These are phyloP conservation scores for Drosophila mauritiana DNA, from an alignment of 1,140 invertebrate species.

Conservation along the genomic window DNA sequence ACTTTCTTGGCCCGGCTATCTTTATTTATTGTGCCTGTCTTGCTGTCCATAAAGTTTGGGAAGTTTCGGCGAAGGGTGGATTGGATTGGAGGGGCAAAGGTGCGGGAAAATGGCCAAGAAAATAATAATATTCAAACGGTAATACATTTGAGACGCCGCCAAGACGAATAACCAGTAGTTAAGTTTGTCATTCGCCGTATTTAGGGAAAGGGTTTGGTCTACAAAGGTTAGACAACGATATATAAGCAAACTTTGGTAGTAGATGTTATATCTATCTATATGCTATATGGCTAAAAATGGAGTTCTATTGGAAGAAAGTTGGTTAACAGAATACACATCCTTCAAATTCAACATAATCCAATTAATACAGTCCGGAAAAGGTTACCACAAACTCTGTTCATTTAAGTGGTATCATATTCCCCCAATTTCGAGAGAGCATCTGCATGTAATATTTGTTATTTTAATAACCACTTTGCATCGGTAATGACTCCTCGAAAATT, in stretches of 20 bases:
- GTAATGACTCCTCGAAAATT: slow-evolving; percentile 32
- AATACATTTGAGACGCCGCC: slow-evolving; percentile 4
- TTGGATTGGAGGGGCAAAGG: slow-evolving; percentile 4
- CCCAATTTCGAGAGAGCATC: slow-evolving; percentile 18
- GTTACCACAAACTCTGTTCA: not conserved
- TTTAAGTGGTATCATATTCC: not conserved
- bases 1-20: slow-evolving; percentile 19
- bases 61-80: slow-evolving; percentile 7
- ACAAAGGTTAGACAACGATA: not conserved
- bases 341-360: not conserved
- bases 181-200: slow-evolving; percentile 21
- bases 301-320: too few species aligned
- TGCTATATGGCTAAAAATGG: too few species aligned
- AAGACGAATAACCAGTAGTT: slow-evolving; percentile 40
- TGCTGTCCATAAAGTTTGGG: slow-evolving; percentile 38
- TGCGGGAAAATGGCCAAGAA: slow-evolving; percentile 22
- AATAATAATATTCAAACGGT: slow-evolving; percentile 46
- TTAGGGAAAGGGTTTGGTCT: not conserved
- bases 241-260: not conserved
- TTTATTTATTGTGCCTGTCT: slow-evolving; percentile 67
- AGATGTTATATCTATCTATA: not conserved
- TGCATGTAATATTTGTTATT: slow-evolving; percentile 40
- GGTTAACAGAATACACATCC: too few species aligned
- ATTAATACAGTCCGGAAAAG: not conserved
- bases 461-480: slow-evolving; percentile 39